These are phyloP conservation scores for Cephus runcator DNA, from an alignment of 2,888 invertebrate genomes.

Conservation along the genomic window DNA sequence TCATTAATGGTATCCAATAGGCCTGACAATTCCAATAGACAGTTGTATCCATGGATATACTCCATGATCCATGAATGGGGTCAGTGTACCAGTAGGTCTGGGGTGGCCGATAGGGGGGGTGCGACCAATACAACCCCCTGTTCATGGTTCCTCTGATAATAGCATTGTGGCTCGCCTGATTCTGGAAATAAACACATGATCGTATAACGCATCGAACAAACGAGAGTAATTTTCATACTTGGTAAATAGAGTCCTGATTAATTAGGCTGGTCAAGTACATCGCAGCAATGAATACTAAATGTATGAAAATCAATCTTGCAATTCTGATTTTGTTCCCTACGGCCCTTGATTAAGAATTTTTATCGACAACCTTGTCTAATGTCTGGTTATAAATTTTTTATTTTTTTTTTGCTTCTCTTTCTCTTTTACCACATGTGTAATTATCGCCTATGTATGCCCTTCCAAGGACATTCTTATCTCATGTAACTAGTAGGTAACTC, in stretches of 20 bases:
- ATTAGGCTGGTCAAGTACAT: slow-evolving; percentile 49
- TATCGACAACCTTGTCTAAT: neutral
- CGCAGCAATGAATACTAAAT: slow-evolving; percentile 37
- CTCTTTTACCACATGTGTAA: neutral
- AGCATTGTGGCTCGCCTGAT: slow-evolving; percentile 60
- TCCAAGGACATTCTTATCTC: neutral
- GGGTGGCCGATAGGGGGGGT: slow-evolving; percentile 22
- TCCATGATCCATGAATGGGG: slow-evolving; percentile 39
- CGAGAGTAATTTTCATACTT: neutral
- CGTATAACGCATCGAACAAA: neutral
- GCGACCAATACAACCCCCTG: slow-evolving; percentile 12
- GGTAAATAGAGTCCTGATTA: slow-evolving; percentile 16
- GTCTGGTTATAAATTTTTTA: neutral
- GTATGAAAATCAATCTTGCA: slow-evolving; percentile 11
- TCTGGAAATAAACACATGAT: slow-evolving; percentile 59
- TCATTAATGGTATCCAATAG: neutral
- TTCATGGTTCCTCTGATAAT: slow-evolving; percentile 56
- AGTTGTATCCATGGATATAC: neutral
- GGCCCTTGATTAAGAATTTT: neutral
- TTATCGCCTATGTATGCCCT: neutral
- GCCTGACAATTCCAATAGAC: neutral
- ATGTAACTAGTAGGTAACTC: neutral
- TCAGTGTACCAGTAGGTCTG: slow-evolving; percentile 54
- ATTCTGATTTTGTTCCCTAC: neutral
- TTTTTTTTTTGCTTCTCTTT: neutral